Evolutionary conservation across 1,140 invertebrate species (phyloP), one percentile per base, ranked within the genome.

Genomic region (Ganaspis sp.): DNA sequence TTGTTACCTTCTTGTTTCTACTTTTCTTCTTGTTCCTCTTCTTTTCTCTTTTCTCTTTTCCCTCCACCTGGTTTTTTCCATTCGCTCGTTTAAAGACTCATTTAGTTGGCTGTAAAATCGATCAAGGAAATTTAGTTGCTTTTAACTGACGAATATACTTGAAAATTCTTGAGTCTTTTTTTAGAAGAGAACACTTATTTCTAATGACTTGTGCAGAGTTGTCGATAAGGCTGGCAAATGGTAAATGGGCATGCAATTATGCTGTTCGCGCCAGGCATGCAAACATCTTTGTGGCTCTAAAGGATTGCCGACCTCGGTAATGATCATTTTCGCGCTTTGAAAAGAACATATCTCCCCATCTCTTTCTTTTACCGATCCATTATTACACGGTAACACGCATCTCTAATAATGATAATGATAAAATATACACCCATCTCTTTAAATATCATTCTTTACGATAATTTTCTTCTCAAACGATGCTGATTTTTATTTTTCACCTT

Each of bases 191-290:
- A n/a, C 26, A n/a, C 26, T n/a, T 64, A 64, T 34, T 29, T 29
- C 21, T n/a, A 64, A 64, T n/a, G 26, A 26, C 45, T 49, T 49
- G 45, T 1, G 9, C 15, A 64, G 1, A 26, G 23, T 64, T 64
- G 21, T 29, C 9, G 58, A 64, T 64, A 64, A 64, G 5, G 29
- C 9, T 29, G 2, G 58, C 11, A 29, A 64, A 72, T 42, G 53
- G 72, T 49, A 54, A 29, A 73, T 17, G 45, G 75, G 54, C 81
- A 78, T 73, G 87, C 80, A 84, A 86, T 86, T 87, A 87, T 72
- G 64, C 26, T 81, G 70, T 80, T 84, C 80, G 49, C 72, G 81
- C 45, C 45, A 76, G 76, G 76, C 85, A 82, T 81, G 81, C 81
- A 76, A 80, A 74, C 45, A 49, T 49, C n/a, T 49, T 49, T 17